Conservation (phyloP, 2,113 vertebrate genomes). For the Stomatorhinus ivindoensis region DNA sequence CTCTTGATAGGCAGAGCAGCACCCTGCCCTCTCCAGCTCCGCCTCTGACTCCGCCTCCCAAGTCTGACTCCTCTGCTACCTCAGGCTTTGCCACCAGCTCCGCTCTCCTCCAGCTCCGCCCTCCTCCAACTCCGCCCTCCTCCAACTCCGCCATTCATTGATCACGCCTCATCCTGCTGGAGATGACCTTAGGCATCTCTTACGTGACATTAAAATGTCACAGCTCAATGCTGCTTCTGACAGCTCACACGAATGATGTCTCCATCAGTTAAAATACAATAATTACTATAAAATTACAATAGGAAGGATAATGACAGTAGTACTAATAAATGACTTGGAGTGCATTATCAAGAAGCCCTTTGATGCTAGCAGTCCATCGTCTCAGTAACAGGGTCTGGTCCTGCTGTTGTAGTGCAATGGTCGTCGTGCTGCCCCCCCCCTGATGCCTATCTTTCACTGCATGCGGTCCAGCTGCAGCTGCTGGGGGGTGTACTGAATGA, state of each 20-base stretch:
- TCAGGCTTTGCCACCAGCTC: not conserved
- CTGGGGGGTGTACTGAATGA: constrained; percentile 80
- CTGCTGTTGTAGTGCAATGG: constrained; percentile 40
- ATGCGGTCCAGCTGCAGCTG: constrained; percentile 80
- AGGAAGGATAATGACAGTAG: not conserved
- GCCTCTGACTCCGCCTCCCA: not conserved
- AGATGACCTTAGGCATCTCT: not conserved
- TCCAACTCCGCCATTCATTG: not conserved
- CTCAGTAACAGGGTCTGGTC: constrained; percentile 31
- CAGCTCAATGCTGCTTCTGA: constrained; percentile 22
- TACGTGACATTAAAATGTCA: not conserved
- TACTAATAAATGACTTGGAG: constrained; percentile 20
- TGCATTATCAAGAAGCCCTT: constrained; percentile 53
- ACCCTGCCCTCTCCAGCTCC: not conserved
- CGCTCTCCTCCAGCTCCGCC: not conserved
- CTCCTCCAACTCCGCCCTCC: not conserved
- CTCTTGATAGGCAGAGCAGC: not conserved
- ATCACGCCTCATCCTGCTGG: not conserved
- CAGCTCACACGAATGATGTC: constrained; percentile 33
- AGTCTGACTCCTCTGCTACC: not conserved
- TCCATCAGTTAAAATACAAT: constrained; percentile 24
- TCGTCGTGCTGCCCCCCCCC: constrained; percentile 14
- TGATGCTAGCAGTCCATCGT: constrained; percentile 38
- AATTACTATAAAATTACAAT: constrained; percentile 11
- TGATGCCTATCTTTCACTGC: constrained; percentile 57